These are phyloP conservation scores for Strigamia crassipes DNA, from an alignment of 2,888 invertebrate genomes.

Conservation along the genomic window DNA sequence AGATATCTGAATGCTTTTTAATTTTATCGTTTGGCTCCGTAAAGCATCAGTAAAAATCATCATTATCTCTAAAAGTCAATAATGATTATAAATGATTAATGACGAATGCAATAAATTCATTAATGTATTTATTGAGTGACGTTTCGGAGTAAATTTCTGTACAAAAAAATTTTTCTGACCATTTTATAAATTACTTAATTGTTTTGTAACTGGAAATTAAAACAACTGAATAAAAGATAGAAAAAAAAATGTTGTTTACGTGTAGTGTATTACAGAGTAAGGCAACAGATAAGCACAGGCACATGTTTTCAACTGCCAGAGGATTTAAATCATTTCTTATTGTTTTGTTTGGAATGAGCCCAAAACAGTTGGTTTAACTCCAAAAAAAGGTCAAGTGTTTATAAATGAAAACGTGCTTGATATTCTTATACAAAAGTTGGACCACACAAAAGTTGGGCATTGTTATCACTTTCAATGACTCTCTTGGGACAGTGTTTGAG, in stretches of 20 bases:
- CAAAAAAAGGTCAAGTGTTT: conserved; percentile 35
- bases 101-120: not conserved
- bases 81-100: conserved; percentile 11
- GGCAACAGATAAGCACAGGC: not conserved
- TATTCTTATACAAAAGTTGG: conserved; percentile 28
- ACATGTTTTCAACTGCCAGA: not conserved
- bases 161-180: not conserved
- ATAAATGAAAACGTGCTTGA: not conserved
- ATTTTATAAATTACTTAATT: not conserved
- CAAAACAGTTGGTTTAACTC: conserved; percentile 26
- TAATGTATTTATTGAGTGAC: not conserved
- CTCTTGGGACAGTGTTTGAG: conserved; percentile 11
- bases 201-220: not conserved
- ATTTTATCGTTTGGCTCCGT: not conserved
- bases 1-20: not conserved
- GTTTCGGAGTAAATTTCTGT: not conserved
- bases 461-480: conserved; percentile 1
- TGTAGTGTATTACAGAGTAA: not conserved
- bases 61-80: not conserved
- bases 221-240: not conserved
- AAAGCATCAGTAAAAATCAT: not conserved
- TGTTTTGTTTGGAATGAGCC: conserved; percentile 25
- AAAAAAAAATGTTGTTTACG: not conserved
- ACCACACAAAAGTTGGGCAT: conserved; percentile 1
- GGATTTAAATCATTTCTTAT: conserved; percentile 31